A percentile compares a stretch with the other conserved stretches of the same genome.
Evolutionary conservation across 1,140 invertebrate species (phyloP).

Genomic region (Limonius californicus): DNA sequence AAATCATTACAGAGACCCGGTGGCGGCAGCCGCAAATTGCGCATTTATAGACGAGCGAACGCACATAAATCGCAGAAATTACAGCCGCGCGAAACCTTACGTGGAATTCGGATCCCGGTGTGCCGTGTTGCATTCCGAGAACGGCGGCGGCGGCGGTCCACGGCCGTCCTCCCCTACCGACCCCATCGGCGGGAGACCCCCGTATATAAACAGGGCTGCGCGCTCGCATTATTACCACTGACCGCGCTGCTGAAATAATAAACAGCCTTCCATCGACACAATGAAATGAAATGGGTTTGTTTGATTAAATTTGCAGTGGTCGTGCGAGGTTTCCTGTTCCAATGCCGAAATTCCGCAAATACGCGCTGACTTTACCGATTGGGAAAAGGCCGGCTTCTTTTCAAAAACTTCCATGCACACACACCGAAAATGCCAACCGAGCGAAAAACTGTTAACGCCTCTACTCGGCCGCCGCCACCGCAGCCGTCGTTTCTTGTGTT

Average conservation of each 20-base stretch:
- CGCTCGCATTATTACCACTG: conserved; percentile 18
- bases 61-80: conserved; percentile 12
- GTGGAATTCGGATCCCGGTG: conserved; percentile 5
- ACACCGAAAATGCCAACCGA: no score
- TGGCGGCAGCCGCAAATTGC: conserved; percentile 6
- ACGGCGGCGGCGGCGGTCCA: not conserved
- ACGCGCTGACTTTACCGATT: conserved; percentile 9
- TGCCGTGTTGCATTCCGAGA: conserved; percentile 8
- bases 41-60: conserved; percentile 13
- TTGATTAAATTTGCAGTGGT: conserved; percentile 19
- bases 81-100: conserved; percentile 1
- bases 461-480: no score
- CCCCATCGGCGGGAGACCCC: not conserved
- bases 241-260: conserved; percentile 18
- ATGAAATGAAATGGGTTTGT: conserved; percentile 18
- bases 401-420: no score
- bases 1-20: conserved; percentile 3
- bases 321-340: conserved; percentile 14
- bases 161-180: conserved; percentile 1
- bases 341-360: conserved; percentile 6
- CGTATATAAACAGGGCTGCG: conserved; percentile 16
- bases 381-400: not conserved
- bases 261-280: conserved; percentile 18
- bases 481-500: no score
- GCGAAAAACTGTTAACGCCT: no score